Evolutionary conservation across 2,797 vertebrate species (phyloP), one percentile per base, ranked within the genome.

Genomic region (Etheostoma perlongum): DNA sequence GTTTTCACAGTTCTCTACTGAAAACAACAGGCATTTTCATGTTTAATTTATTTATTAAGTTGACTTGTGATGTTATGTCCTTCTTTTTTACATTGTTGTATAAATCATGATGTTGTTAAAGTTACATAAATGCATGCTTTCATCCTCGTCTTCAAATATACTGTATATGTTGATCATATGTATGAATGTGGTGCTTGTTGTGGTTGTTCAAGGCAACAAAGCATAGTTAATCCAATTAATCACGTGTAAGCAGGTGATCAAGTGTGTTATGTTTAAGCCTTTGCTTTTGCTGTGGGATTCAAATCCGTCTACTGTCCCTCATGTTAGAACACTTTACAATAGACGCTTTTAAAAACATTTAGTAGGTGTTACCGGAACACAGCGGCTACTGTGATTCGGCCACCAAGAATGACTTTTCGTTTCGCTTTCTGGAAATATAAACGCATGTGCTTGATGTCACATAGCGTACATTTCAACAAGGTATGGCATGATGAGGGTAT

Each of bases 171-270:
- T 44, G 36, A 53, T 16, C 40, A 1, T 30, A 14, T 46, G 51
- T 15, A 8, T 54, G 60, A 70, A 73, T 19, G 53, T 30, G 21
- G 18, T 19, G 40, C 21, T 53, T 63, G 68, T 74, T 62, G 69
- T 64, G 23, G 9, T 30, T 53, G 23, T 33, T 27, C 36, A 44
- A 66, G 42, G 49, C 64, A 72, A 62, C 78, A 79, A 60, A 67
- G 49, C 80, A 63, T 6, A 58, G 49, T 67, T 88, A 91, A 92
- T 91, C 90, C 88, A 71, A 36, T 88, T 77, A 83, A 86, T 79
- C 80, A 79, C 75, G 74, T 73, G 84, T 67, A 57, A 81, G 65
- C 85, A 82, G 82, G 85, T 79, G 83, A 87, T 75, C 5, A 3
- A 44, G 19, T 73, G 47, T 51, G 67, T 69, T 69, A 53, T 69